Base-by-base conservation (phyloP, 2,888 invertebrate genomes). In the Diarsia mendica region DNA sequence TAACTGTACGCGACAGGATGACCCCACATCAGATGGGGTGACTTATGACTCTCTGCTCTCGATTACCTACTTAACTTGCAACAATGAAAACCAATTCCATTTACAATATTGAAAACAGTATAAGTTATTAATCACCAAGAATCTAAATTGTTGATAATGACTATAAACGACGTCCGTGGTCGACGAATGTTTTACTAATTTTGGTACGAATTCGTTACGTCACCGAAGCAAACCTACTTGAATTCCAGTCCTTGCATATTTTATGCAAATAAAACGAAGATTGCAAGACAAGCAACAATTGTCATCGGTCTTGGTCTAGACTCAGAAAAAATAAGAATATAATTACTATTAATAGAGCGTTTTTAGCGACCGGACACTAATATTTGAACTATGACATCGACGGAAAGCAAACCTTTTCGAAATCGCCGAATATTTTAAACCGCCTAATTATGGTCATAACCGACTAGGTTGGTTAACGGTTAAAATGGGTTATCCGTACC, bases 1-100 rank as follows among this genome's bases (percentile, higher is more conserved):
- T 95, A 95, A 95, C 95, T 93, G 96, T 95, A 94, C 84, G 84
- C 88, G 94, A 94, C 94, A 92, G 92, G 92, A 93, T 93, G 93
- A 93, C 92, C 93, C 88, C 86, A 89, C 92, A 91, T 92, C 88
- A 91, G 89, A 89, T 90, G 88, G 91, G 91, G 89, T 92, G 90
- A 92, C 90, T 90, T 93, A 93, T 86, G 89, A 90, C 89, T 90
- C 85, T 87, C 80, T 89, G 87, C 79, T 87, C 86, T 86, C 89
- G 78, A 85, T 87, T 83, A 70, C 85, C 89, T 87, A 87, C 86
- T 89, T 84, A 86, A 86, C 83, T 88, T 89, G 89, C 90, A 87
- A 85, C 86, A 85, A 88, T 83, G 81, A 87, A 84, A 83, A 85
- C 78, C 72, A 67, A 87, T 86, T 84, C 85, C 79, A 84, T 86